These are phyloP conservation scores for Caenorhabditis panamensis DNA, from an alignment of 2,888 invertebrate genomes.

Conservation along the genomic window DNA sequence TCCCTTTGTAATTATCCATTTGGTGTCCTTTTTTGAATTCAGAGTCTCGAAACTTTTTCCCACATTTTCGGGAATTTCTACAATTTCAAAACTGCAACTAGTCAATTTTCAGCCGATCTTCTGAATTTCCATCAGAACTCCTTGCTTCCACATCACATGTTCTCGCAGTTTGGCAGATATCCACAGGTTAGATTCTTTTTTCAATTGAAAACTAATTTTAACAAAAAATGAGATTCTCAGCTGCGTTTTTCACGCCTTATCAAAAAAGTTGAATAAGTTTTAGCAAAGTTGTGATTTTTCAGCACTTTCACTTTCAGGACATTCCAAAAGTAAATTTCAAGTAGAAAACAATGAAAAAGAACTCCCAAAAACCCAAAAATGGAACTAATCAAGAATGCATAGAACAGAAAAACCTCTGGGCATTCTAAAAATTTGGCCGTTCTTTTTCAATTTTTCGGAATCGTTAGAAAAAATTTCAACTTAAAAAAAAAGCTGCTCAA, in stretches of 20 bases:
- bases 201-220: no score
- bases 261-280: no score
- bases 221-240: no score
- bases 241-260: background rate
- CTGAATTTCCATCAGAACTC: slow-evolving; percentile 71
- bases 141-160: slow-evolving; percentile 69
- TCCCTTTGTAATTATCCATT: no score
- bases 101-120: slow-evolving; percentile 59
- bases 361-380: background rate
- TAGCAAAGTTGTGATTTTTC: no score
- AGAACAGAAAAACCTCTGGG: background rate
- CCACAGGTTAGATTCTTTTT: slow-evolving; percentile 63
- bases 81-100: no score
- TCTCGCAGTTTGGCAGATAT: slow-evolving; percentile 67
- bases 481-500: no score
- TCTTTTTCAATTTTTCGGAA: background rate
- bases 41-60: no score
- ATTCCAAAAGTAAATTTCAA: background rate
- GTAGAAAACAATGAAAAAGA: background rate
- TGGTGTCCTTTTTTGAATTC: no score
- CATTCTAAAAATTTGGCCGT: background rate
- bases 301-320: no score
- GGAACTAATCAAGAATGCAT: slow-evolving; percentile 11
- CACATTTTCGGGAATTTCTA: no score
- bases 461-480: background rate